Evolutionary conservation across 2,113 vertebrate species (phyloP).

Genomic region (Otocyon megalotis): DNA sequence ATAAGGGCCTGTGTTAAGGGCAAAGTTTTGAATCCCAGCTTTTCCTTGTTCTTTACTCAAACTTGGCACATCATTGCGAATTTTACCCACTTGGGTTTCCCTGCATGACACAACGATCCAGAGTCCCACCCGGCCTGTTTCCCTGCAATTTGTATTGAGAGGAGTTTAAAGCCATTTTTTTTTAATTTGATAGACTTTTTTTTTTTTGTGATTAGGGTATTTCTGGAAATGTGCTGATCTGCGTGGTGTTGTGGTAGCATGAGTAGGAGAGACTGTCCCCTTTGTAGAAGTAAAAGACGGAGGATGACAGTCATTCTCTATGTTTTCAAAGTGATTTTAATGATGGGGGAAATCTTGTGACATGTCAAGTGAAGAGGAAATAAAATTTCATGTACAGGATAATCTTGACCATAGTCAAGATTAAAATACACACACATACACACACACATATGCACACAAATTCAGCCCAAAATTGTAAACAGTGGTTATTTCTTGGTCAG

Average conservation of each 20-base stretch:
- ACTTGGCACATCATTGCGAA: not conserved
- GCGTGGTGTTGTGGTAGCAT: rapidly evolving
- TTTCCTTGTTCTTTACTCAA: conserved; percentile 9
- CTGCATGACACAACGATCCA: not conserved
- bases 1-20: not conserved
- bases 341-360: conserved; percentile 12
- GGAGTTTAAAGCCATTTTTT: not conserved
- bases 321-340: conserved; percentile 34
- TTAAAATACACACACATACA: not conserved
- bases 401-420: not conserved
- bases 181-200: not conserved
- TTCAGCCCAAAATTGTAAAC: not conserved
- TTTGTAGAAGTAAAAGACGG: not conserved
- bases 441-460: not conserved
- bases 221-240: not conserved
- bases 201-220: not conserved
- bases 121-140: not conserved
- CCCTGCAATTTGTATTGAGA: not conserved
- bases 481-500: not conserved
- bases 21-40: not conserved
- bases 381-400: conserved; percentile 40
- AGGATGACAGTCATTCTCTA: not conserved
- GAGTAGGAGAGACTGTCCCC: not conserved
- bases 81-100: not conserved
- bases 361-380: conserved; percentile 8